Percentiles rank a stretch among this genome's conserved stretches.
Conservation (phyloP, 2,888 invertebrate genomes). For the Trissonchulus latispiculum region DNA sequence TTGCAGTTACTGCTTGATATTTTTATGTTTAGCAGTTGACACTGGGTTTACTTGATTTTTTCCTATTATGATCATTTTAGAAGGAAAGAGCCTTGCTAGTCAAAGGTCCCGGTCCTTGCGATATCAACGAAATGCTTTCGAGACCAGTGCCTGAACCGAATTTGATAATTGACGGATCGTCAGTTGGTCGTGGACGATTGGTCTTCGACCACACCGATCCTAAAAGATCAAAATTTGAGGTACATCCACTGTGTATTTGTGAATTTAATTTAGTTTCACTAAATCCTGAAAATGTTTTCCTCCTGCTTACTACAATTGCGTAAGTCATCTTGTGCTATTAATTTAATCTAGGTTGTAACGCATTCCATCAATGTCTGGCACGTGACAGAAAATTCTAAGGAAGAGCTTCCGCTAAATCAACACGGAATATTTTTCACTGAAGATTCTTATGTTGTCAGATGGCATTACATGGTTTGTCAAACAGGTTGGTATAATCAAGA, state of each 20-base stretch:
- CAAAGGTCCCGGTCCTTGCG: slow-evolving; percentile 52
- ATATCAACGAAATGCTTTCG: slow-evolving; percentile 59
- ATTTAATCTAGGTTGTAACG: slow-evolving; percentile 64
- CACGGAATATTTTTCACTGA: slow-evolving; percentile 64
- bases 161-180: slow-evolving; percentile 69
- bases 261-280: no score
- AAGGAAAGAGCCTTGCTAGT: background rate
- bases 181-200: slow-evolving; percentile 71
- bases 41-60: no score
- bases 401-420: slow-evolving; percentile 56
- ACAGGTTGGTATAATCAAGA: slow-evolving; percentile 61
- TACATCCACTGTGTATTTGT: no score
- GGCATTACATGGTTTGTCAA: slow-evolving; percentile 78
- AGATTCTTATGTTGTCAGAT: slow-evolving; percentile 80
- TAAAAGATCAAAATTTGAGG: background rate
- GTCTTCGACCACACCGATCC: slow-evolving; percentile 64
- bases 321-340: no score
- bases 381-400: slow-evolving; percentile 68
- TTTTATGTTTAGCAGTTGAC: no score
- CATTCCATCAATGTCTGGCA: slow-evolving; percentile 72
- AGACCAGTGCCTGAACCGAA: slow-evolving; percentile 62
- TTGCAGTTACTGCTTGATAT: no score
- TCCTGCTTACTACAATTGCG: no score
- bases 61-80: no score
- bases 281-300: no score